phyloP scores from a whole-genome alignment of 2,888 invertebrate genomes.

The Tachina lurida region DNA sequence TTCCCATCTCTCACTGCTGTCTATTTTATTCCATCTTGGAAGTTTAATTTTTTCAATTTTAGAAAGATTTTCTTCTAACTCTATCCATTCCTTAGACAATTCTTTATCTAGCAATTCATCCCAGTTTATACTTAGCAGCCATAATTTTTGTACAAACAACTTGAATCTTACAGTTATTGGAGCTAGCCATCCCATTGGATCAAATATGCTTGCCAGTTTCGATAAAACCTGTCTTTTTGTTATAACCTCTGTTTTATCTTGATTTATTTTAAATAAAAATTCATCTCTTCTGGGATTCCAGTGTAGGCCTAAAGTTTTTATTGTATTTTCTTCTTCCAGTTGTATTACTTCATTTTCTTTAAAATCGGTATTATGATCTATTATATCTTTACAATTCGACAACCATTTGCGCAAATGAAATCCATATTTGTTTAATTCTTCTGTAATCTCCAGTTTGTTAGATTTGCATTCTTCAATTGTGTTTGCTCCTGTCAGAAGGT shows the following conservation, averaged over 20 bases:
- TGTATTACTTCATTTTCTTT: no score
- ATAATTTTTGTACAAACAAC: conserved; percentile 1
- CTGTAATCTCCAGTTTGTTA: no score
- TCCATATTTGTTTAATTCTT: conserved; percentile 9
- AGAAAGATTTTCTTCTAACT: no score
- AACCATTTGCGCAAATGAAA: conserved; percentile 7
- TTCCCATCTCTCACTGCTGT: conserved; percentile 28
- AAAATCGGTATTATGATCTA: background rate
- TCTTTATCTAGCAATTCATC: no score
- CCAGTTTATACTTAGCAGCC: no score
- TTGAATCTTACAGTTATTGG: conserved; percentile 45
- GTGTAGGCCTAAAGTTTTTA: background rate
- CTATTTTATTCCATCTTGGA: conserved; percentile 7
- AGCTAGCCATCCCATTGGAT: conserved; percentile 46
- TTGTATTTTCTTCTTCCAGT: no score
- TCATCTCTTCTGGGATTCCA: background rate
- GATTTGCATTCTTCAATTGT: no score
- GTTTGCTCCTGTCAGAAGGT: no score
- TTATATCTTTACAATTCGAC: conserved; percentile 4
- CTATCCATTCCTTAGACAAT: no score
- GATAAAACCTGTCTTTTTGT: conserved; percentile 13
- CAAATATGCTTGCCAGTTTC: conserved; percentile 33
- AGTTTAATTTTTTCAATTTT: conserved; percentile 9
- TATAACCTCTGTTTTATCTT: conserved; percentile 1
- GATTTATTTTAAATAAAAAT: conserved; percentile 13